phyloP scores from a whole-genome alignment of 2,888 invertebrate genomes.

The Trachelus troglodyta region DNA sequence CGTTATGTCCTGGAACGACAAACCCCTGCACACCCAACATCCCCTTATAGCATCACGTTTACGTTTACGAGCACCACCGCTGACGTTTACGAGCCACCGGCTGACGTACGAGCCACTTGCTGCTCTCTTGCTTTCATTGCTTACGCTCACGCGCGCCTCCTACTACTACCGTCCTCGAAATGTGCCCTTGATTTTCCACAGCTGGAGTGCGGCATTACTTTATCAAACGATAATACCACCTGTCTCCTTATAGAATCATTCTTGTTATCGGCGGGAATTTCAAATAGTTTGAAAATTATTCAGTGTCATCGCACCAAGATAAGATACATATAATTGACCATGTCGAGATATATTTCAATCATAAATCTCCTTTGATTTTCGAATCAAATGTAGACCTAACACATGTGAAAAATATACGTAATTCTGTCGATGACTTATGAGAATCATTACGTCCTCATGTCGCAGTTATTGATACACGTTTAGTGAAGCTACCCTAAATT shows the following conservation, averaged over 20 bases:
- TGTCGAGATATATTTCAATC: neutral
- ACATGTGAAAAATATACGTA: neutral
- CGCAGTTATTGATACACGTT: neutral
- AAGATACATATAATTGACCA: neutral
- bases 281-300: neutral
- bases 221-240: constrained; percentile 5
- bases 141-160: constrained; percentile 55
- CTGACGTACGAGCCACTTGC: constrained; percentile 68
- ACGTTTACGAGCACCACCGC: constrained; percentile 65
- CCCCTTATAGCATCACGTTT: constrained; percentile 67
- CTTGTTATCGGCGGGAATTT: neutral
- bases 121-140: constrained; percentile 63
- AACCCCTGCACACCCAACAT: constrained; percentile 48
- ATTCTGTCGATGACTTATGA: neutral
- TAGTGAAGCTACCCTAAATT: neutral
- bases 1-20: constrained; percentile 58
- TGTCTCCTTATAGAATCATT: neutral
- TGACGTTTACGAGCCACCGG: constrained; percentile 68
- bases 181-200: constrained; percentile 49
- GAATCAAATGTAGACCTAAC: neutral
- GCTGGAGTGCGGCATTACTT: constrained; percentile 8
- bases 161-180: constrained; percentile 43
- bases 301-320: neutral
- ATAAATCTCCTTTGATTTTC: neutral
- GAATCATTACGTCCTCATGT: neutral